Evolutionary conservation across 2,797 vertebrate genomes (phyloP).

Genomic region (Acrossocheilus fasciatus): DNA sequence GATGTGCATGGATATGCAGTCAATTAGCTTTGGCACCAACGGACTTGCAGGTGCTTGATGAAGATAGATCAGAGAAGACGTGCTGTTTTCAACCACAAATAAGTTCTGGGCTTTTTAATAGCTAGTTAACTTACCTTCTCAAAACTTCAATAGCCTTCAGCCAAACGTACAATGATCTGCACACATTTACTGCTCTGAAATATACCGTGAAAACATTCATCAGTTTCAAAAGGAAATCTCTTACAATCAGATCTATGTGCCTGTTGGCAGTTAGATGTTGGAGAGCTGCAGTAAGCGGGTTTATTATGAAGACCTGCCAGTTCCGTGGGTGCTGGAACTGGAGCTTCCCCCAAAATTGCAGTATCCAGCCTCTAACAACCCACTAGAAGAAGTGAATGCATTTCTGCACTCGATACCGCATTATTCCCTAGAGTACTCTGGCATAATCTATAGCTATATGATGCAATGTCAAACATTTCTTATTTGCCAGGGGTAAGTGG

Average conservation of each 20-base stretch:
- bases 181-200: neutral
- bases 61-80: constrained; percentile 1
- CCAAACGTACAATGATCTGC: neutral
- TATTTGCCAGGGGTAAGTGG: constrained; percentile 18
- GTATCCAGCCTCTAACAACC: constrained; percentile 18
- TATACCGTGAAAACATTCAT: constrained; percentile 7
- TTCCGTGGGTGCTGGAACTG: constrained; percentile 19
- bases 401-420: neutral
- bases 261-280: constrained; percentile 13
- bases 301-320: constrained; percentile 33
- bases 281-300: constrained; percentile 9
- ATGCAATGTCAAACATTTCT: constrained; percentile 29
- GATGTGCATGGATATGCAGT: neutral
- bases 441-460: constrained; percentile 12
- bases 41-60: constrained; percentile 25
- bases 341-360: constrained; percentile 25
- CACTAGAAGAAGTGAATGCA: constrained; percentile 14
- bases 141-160: constrained; percentile 22
- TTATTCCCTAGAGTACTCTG: neutral
- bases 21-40: neutral
- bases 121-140: neutral
- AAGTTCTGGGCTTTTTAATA: neutral
- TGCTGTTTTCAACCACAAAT: constrained; percentile 5
- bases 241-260: constrained; percentile 16
- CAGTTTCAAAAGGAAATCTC: constrained; percentile 28